phyloP scores from a whole-genome alignment of 2,888 invertebrate species.

The Zygaena filipendulae region DNA sequence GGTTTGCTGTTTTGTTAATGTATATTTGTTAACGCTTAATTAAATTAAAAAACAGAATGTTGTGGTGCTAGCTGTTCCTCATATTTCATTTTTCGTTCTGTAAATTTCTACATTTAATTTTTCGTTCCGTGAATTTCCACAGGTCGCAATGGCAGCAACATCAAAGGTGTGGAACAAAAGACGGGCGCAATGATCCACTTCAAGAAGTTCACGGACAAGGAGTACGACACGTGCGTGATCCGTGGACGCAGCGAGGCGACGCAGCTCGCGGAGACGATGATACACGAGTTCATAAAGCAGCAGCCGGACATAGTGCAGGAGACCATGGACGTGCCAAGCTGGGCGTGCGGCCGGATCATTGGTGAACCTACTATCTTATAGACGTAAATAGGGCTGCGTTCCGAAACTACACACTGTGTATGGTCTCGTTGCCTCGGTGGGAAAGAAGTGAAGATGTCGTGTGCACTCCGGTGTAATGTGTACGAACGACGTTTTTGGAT shows the following conservation, averaged over 20 bases:
- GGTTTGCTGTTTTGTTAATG: too few relatives aligned
- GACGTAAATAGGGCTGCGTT: too few relatives aligned
- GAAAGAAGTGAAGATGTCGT: too few relatives aligned
- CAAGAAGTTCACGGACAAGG: slow-evolving; percentile 63
- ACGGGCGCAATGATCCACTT: slow-evolving; percentile 73
- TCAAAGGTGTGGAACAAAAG: slow-evolving; percentile 79
- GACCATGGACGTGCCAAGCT: slow-evolving; percentile 73
- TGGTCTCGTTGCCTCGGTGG: too few relatives aligned
- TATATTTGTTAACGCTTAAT: slow-evolving; percentile 1
- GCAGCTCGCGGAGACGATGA: slow-evolving; percentile 73
- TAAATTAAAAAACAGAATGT: not conserved
- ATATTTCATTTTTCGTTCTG: too few relatives aligned
- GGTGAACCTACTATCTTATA: too few relatives aligned
- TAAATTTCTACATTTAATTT: too few relatives aligned
- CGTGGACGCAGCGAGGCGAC: slow-evolving; percentile 75
- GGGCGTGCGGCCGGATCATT: slow-evolving; percentile 77
- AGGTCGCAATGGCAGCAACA: slow-evolving; percentile 79
- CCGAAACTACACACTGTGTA: too few relatives aligned
- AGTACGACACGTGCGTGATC: slow-evolving; percentile 76
- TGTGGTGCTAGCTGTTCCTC: not conserved
- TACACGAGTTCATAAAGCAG: slow-evolving; percentile 76
- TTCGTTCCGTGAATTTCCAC: too few relatives aligned
- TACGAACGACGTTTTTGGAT: too few relatives aligned
- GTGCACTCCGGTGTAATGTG: too few relatives aligned
- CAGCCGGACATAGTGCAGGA: slow-evolving; percentile 76